These are phyloP conservation scores for Aurelia sp. DNA, from an alignment of 30 jellyfish, hydroid and myxozoan genomes.

Conservation along the genomic window DNA sequence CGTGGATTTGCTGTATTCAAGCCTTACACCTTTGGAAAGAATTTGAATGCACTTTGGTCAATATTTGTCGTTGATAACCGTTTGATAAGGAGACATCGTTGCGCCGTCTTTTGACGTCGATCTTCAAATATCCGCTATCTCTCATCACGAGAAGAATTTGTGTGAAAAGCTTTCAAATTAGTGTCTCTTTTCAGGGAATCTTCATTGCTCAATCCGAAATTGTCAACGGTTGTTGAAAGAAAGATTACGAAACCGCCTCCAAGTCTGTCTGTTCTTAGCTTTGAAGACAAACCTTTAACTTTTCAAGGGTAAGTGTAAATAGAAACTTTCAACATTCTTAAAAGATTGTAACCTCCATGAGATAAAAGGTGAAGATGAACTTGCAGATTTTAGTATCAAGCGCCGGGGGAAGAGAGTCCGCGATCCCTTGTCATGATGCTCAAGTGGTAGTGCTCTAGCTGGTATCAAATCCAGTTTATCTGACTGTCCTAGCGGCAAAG, in stretches of 20 bases:
- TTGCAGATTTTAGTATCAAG: no score
- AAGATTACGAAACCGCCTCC: constrained; percentile 56
- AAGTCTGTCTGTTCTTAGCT: constrained; percentile 28
- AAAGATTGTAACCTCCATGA: not conserved
- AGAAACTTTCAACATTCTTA: not conserved
- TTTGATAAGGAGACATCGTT: no score
- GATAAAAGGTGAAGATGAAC: not conserved
- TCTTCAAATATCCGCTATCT: not conserved
- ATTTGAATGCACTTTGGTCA: no score
- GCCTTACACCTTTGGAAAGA: no score
- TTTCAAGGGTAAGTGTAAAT: constrained; percentile 38
- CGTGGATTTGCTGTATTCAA: no score
- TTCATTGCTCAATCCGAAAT: constrained; percentile 41
- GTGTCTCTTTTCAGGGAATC: constrained; percentile 64
- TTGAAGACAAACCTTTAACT: constrained; percentile 43
- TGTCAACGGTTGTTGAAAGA: constrained; percentile 77
- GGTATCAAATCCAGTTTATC: no score
- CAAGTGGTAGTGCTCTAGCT: no score
- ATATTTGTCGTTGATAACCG: no score
- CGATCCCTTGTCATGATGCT: no score
- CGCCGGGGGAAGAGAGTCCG: no score
- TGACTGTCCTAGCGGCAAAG: no score
- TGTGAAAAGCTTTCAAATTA: not conserved
- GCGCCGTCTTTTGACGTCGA: not conserved
- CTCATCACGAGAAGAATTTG: not conserved